Percentiles rank a stretch among this genome's conserved stretches.
Evolutionary conservation across 2,113 vertebrate genomes (phyloP).

Genomic region (Lathamus discolor): DNA sequence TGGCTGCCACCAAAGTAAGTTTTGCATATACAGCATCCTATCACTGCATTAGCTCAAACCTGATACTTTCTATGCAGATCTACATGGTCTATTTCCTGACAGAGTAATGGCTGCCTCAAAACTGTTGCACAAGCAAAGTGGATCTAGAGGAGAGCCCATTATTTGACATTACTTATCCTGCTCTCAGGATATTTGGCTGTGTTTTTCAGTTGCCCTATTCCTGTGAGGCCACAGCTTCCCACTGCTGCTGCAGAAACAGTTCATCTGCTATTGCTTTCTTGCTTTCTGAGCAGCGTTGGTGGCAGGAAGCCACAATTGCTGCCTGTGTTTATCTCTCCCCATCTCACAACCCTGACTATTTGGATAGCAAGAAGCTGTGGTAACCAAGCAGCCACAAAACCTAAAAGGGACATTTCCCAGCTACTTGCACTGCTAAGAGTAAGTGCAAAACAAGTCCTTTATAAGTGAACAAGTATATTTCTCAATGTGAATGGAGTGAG

Average conservation of each 20-base stretch:
- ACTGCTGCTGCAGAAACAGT: not conserved
- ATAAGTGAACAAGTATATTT: not conserved
- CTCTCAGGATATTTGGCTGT: not conserved
- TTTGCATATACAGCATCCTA: not conserved
- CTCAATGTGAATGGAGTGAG: not conserved
- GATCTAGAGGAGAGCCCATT: not conserved
- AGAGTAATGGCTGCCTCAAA: not conserved
- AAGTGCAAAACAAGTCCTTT: constrained; percentile 16
- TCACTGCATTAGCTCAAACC: not conserved
- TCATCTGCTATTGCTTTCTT: constrained; percentile 38
- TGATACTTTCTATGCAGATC: not conserved
- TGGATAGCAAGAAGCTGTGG: constrained; percentile 38
- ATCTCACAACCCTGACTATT: constrained; percentile 41
- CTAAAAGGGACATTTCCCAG: constrained; percentile 19
- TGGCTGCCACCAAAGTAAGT: not conserved
- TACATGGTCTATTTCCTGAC: not conserved
- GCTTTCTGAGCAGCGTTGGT: constrained; percentile 29
- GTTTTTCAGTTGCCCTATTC: not conserved
- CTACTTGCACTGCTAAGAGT: not conserved
- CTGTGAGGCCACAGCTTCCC: constrained; percentile 17
- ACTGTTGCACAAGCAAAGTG: not conserved
- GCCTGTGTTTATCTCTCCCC: constrained; percentile 55
- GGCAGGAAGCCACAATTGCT: constrained; percentile 68
- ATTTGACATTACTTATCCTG: not conserved
- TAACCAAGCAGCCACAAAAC: constrained; percentile 42